phyloP scores from a whole-genome alignment of 2,888 invertebrate genomes.

The Drosophila paucipuncta region DNA sequence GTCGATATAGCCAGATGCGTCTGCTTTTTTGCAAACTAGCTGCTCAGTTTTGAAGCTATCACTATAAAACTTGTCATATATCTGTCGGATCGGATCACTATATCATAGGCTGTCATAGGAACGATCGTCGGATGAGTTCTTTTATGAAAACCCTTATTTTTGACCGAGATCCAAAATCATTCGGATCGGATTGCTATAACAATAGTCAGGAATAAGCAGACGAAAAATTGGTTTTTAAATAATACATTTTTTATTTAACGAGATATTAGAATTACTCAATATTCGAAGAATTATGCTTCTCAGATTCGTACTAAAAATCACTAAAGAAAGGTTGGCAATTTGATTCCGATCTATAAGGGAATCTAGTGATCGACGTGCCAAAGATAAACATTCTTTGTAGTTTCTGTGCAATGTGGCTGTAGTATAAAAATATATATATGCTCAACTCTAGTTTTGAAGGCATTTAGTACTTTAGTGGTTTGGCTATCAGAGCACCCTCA shows the following conservation, averaged over 20 bases:
- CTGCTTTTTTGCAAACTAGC: not conserved
- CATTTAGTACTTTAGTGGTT: slow-evolving; percentile 29
- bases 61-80: not conserved
- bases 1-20: not conserved
- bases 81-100: not conserved
- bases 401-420: not conserved
- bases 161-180: not conserved
- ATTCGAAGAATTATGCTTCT: not conserved
- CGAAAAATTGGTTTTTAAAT: too few species aligned
- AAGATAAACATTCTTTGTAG: not conserved
- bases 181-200: not conserved
- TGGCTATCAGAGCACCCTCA: slow-evolving; percentile 16
- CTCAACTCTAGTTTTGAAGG: slow-evolving; percentile 19
- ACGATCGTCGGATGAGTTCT: not conserved
- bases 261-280: not conserved
- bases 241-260: not conserved
- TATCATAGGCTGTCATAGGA: not conserved
- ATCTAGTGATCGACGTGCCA: not conserved
- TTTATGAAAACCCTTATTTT: not conserved
- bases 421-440: not conserved
- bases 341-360: not conserved
- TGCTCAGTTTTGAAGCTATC: not conserved
- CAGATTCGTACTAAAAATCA: not conserved
- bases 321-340: not conserved
- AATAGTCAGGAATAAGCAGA: too few species aligned